phyloP scores from a whole-genome alignment of 2,113 vertebrate genomes.

The Hippocampus abdominalis region DNA sequence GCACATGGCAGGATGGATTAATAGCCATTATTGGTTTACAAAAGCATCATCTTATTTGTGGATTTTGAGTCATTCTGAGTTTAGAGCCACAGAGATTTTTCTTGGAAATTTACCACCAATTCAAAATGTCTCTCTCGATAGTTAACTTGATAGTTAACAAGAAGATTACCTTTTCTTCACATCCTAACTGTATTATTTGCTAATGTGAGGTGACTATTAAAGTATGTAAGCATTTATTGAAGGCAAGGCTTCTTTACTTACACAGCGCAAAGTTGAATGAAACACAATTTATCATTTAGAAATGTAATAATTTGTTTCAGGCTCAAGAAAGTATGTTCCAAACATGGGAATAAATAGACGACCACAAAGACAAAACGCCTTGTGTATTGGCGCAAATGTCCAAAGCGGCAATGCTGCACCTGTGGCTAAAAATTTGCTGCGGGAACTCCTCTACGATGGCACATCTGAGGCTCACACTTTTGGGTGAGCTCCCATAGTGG shows the following conservation, averaged over 20 bases:
- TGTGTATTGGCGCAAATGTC: neutral
- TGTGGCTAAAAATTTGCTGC: neutral
- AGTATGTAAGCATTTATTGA: slow-evolving; percentile 81
- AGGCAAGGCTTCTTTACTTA: slow-evolving; percentile 14
- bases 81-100: slow-evolving; percentile 22
- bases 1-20: slow-evolving; percentile 40
- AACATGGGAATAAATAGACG: neutral
- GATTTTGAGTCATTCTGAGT: slow-evolving; percentile 38
- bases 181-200: neutral
- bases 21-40: slow-evolving; percentile 26
- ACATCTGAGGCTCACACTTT: slow-evolving; percentile 18
- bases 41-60: slow-evolving; percentile 32
- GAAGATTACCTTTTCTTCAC: neutral
- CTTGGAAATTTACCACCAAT: slow-evolving; percentile 10
- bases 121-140: neutral
- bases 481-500: slow-evolving; percentile 33
- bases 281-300: neutral
- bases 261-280: neutral
- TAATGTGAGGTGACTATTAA: slow-evolving; percentile 69
- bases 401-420: neutral
- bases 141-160: neutral
- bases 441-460: neutral
- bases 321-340: neutral
- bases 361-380: no score
- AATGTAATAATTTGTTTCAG: neutral